Base-by-base conservation (phyloP, 1,140 invertebrate species). In the Meloidogyne floridensis region DNA sequence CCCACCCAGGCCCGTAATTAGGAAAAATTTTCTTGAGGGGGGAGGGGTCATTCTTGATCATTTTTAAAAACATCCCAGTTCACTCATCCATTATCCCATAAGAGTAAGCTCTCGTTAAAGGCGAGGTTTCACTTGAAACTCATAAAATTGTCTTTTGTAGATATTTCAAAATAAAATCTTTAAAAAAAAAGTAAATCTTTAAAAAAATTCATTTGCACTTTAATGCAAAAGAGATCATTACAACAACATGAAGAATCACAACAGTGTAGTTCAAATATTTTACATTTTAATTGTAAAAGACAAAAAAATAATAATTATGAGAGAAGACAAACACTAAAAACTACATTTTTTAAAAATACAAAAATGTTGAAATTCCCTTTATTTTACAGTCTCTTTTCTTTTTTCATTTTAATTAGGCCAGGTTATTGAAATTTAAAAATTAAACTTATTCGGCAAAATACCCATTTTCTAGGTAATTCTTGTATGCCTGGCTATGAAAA, bases 401-500 rank as follows among this genome's bases (percentile, higher is more conserved):
- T 65, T 65, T 65, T 3, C 7, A n/a, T 15, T 18, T 65, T 65
- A 65, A n/a, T 65, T 7, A 65, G n/a, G 6, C 7, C n/a, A 65
- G 59, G 59, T 65, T 65, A n/a, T 0, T n/a, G n/a, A 65, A 65
- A n/a, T n/a, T 59, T 59, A 3, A 15, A 13, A 59, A n/a, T n/a
- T 65, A n/a, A 65, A 3, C n/a, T n/a, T n/a, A 65, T 59, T 59
- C 15, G 7, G 11, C 1, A 54, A 32, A 32, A 10, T 54, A 47
- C 47, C 47, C 47, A 47, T 47, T 65, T 59, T 59, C 2, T 65
- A 65, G 59, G 7, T 65, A 65, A 18, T 65, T 65, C 15, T 65
- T 65, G 59, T 65, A 65, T 65, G 59, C 59, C 59, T 65, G 59
- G 59, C 15, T 65, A 65, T 65, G 59, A 65, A 65, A 65, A 65